Evolutionary conservation across 2,888 invertebrate genomes (phyloP).

Genomic region (Harmothoe impar): DNA sequence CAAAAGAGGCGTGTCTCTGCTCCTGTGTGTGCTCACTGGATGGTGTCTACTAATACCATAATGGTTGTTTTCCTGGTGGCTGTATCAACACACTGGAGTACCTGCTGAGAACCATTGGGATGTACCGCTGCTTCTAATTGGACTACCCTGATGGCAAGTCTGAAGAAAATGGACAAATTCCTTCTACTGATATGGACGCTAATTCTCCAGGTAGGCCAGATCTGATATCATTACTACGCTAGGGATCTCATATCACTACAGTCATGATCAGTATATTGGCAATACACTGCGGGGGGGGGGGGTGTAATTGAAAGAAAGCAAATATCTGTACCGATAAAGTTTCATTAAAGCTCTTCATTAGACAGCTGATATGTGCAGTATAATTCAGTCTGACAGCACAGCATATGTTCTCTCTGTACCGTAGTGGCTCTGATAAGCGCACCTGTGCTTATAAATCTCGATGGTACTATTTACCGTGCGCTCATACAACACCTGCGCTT

Average conservation of each 20-base stretch:
- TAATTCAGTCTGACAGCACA: neutral
- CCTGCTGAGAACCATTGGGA: neutral
- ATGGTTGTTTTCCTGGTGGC: neutral
- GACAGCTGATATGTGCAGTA: neutral
- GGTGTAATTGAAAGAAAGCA: neutral
- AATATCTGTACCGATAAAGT: neutral
- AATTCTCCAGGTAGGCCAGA: neutral
- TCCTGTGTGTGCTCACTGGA: neutral
- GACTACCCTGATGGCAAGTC: neutral
- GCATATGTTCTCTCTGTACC: no score
- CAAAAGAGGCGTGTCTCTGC: neutral
- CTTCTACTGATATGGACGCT: conserved; percentile 28
- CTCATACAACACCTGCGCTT: no score
- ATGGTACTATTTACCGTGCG: no score
- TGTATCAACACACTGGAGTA: neutral
- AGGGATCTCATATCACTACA: no score
- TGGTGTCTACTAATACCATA: neutral
- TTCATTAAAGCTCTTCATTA: neutral
- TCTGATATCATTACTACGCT: neutral
- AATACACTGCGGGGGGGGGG: no score
- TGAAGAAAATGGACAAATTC: conserved; percentile 14
- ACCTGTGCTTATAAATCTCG: no score
- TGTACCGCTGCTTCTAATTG: neutral
- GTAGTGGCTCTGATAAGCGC: no score
- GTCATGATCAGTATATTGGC: no score